A percentile compares a stretch with the other conserved stretches of the same genome.
These are phyloP conservation scores for Bradypus variegatus DNA, from an alignment of 2,797 vertebrate species.

Conservation along the genomic window DNA sequence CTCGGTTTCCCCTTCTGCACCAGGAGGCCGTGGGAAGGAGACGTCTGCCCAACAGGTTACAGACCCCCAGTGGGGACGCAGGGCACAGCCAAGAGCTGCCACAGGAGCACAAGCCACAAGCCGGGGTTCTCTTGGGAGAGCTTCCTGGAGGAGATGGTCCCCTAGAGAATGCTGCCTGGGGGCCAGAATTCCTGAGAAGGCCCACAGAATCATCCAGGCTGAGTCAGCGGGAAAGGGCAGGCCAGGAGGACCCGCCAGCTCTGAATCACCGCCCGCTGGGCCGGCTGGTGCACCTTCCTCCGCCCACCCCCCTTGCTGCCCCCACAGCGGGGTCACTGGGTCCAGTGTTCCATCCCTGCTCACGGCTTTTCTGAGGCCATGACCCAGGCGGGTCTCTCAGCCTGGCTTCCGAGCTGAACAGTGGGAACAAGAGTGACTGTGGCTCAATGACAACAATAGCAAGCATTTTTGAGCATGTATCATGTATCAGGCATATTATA, in stretches of 20 bases:
- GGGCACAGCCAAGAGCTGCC: not conserved
- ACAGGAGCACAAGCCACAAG: not conserved
- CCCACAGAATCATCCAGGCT: not conserved
- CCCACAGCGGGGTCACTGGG: not conserved
- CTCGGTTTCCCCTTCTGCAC: not conserved
- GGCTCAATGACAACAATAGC: not conserved
- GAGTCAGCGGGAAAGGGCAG: slow-evolving; percentile 50
- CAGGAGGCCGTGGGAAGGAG: not conserved
- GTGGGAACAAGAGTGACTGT: not conserved
- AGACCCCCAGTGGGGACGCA: not conserved
- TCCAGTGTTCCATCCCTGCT: not conserved
- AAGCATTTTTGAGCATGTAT: not conserved
- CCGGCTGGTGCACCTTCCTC: not conserved
- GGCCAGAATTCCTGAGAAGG: slow-evolving; percentile 39
- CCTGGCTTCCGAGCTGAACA: not conserved
- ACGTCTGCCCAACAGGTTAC: not conserved
- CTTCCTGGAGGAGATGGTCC: not conserved
- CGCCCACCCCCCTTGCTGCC: not conserved
- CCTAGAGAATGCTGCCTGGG: not conserved
- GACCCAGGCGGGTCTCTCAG: not conserved
- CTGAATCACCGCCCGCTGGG: slow-evolving; percentile 26
- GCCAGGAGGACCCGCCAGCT: not conserved
- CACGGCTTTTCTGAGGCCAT: not conserved
- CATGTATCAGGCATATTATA: rapidly evolving
- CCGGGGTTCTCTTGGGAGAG: not conserved